phyloP scores from a whole-genome alignment of 2,113 vertebrate species.

The Lucifuga dentata region DNA sequence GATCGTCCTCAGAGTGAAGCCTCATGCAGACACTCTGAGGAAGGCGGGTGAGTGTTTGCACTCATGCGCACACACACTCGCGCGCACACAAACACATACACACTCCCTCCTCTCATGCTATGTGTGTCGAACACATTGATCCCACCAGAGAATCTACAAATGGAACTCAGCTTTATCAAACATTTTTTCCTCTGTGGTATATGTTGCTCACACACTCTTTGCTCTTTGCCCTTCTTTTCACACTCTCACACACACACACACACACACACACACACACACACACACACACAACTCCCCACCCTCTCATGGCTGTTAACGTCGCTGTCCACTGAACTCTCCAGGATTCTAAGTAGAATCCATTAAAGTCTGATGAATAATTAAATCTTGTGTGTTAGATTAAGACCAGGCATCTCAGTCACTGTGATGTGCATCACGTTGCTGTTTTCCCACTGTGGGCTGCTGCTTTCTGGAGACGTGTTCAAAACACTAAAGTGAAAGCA shows the following conservation, averaged over 20 bases:
- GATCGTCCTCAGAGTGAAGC: slow-evolving; percentile 50
- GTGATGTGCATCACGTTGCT: background rate
- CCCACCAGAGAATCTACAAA: background rate
- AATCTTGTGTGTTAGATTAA: slow-evolving; percentile 63
- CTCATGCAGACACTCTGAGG: slow-evolving; percentile 12
- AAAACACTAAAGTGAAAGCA: no score
- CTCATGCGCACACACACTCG: background rate
- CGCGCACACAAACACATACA: slow-evolving; percentile 6
- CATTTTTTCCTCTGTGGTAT: background rate
- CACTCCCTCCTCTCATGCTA: background rate
- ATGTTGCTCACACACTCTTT: slow-evolving; percentile 4
- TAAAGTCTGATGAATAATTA: slow-evolving; percentile 72
- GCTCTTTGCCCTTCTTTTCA: slow-evolving; percentile 40
- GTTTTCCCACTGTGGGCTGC: background rate
- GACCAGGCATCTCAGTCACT: slow-evolving; percentile 39
- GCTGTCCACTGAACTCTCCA: slow-evolving; percentile 64
- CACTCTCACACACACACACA: slow-evolving; percentile 3
- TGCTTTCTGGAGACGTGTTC: background rate
- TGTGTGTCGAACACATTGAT: no score
- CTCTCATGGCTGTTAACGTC: slow-evolving; percentile 43
- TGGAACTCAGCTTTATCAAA: background rate
- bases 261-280: slow-evolving; percentile 7
- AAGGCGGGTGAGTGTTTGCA: slow-evolving; percentile 13
- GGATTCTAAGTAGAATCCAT: slow-evolving; percentile 74
- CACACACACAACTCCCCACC: background rate